Evolutionary conservation across 2,113 vertebrate genomes (phyloP).

Genomic region (Marcusenius ussheri): DNA sequence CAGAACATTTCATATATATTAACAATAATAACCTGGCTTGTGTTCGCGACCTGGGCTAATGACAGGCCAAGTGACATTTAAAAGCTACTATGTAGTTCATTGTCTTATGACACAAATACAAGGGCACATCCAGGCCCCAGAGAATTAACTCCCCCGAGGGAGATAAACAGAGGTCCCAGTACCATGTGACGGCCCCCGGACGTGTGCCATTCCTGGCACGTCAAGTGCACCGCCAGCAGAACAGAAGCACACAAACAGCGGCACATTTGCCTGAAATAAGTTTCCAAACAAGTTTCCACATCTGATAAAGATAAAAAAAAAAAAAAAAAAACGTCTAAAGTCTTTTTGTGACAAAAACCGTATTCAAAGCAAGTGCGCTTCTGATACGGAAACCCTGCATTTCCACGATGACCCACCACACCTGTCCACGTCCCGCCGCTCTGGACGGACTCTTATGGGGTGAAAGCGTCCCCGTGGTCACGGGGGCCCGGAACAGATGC

Average conservation of each 20-base stretch:
- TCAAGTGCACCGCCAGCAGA: not conserved
- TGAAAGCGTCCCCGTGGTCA: not conserved
- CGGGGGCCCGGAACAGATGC: not conserved
- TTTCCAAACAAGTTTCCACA: not conserved
- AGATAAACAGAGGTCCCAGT: not conserved
- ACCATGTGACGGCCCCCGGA: not conserved
- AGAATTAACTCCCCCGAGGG: not conserved
- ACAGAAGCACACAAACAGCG: not conserved
- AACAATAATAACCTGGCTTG: not conserved
- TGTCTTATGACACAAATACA: not conserved
- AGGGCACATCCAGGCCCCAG: not conserved
- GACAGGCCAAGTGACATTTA: not conserved
- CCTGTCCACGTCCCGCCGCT: not conserved
- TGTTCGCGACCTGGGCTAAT: not conserved
- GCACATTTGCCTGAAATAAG: not conserved
- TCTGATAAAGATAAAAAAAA: not conserved
- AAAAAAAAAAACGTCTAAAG: not conserved
- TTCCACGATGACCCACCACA: not conserved
- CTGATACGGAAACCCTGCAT: not conserved
- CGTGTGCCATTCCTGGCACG: not conserved
- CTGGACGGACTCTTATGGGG: not conserved
- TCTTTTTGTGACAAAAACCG: not conserved
- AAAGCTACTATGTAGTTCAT: not conserved
- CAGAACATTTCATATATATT: not conserved
- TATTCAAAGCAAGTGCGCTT: not conserved